A percentile compares a stretch with the other conserved stretches of the same genome.
Conservation (phyloP, 35 echinoderm and acorn worm genomes). For the Acanthaster planci region DNA sequence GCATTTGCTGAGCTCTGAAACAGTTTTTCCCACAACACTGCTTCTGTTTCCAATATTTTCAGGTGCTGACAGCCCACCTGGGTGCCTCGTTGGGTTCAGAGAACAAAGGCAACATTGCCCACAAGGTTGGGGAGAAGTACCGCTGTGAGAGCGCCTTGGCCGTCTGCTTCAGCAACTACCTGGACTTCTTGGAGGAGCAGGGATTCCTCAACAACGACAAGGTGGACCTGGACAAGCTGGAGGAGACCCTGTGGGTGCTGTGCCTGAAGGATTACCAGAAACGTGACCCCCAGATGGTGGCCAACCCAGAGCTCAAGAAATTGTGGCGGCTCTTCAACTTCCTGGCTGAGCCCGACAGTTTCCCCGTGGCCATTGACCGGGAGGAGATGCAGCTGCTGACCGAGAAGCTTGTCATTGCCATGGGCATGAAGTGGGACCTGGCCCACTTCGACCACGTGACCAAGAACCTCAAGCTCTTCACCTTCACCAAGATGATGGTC, state of each 20-base stretch:
- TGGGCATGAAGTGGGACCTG: constrained; percentile 50
- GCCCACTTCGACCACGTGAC: constrained; percentile 25
- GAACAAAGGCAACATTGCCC: constrained; percentile 42
- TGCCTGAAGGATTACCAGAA: constrained; percentile 38
- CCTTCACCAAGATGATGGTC: constrained; percentile 37
- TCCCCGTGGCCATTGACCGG: constrained; percentile 33
- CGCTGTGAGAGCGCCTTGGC: constrained; percentile 10
- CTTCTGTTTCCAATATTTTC: neutral
- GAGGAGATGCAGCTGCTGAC: constrained; percentile 51
- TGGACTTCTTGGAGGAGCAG: constrained; percentile 34
- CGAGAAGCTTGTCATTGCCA: constrained; percentile 64
- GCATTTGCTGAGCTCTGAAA: neutral
- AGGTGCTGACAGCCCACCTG: constrained; percentile 70
- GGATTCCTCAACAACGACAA: constrained; percentile 47
- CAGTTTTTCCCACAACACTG: neutral
- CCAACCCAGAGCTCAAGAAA: constrained; percentile 22
- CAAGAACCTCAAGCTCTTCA: constrained; percentile 22
- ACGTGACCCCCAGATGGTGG: constrained; percentile 15
- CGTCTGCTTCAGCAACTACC: constrained; percentile 47
- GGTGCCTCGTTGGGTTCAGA: constrained; percentile 49
- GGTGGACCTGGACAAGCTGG: constrained; percentile 52
- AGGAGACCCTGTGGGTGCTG: constrained; percentile 62
- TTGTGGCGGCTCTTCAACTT: constrained; percentile 70
- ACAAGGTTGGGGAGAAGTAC: constrained; percentile 23
- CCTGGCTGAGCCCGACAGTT: constrained; percentile 45